These are phyloP conservation scores for Bombus affinis DNA, from an alignment of 1,140 invertebrate species.

Conservation along the genomic window DNA sequence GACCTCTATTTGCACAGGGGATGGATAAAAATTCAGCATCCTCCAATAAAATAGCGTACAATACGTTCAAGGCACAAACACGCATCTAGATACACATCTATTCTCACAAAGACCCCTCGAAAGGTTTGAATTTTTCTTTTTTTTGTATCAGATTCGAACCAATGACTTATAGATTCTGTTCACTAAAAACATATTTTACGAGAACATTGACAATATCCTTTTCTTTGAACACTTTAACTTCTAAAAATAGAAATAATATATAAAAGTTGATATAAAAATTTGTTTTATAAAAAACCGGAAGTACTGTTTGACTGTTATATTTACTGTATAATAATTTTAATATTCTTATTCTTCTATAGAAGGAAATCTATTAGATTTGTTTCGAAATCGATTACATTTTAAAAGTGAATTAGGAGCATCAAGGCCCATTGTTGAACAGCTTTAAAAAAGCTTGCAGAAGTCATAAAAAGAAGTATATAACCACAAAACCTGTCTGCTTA, in stretches of 20 bases:
- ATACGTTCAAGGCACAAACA: constrained; percentile 19
- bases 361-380: too few species aligned
- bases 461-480: not conserved
- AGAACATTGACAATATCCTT: not conserved
- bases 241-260: not conserved
- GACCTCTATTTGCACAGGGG: constrained; percentile 69
- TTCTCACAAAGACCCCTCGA: constrained; percentile 7
- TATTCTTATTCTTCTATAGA: too few species aligned
- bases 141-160: not conserved
- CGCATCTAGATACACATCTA: not conserved
- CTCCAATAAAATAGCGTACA: constrained; percentile 65
- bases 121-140: not conserved
- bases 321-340: too few species aligned
- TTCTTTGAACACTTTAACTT: not conserved
- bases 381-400: too few species aligned
- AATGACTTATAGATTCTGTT: not conserved
- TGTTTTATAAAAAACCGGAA: too few species aligned
- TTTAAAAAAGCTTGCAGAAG: not conserved
- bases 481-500: not conserved
- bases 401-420: too few species aligned
- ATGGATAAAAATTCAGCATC: constrained; percentile 78
- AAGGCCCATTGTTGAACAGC: not conserved
- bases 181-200: not conserved
- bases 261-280: too few species aligned
- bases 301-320: too few species aligned